phyloP scores from a whole-genome alignment of 1,140 invertebrate genomes.

The Ips typographus region DNA sequence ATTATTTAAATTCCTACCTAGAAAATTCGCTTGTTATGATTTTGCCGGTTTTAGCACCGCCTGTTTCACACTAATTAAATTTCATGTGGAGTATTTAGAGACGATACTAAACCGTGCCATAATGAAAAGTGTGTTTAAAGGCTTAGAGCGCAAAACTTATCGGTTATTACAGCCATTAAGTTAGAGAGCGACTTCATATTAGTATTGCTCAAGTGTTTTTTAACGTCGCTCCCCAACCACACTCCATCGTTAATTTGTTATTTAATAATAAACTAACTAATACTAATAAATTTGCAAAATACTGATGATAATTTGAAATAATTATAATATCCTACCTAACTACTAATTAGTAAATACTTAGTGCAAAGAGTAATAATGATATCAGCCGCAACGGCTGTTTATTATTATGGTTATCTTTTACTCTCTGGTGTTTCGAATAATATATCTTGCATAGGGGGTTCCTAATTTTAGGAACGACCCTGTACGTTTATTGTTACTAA shows the following conservation, averaged over 20 bases:
- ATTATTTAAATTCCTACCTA: constrained; percentile 28
- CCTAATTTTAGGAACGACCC: not conserved
- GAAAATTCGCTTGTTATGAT: constrained; percentile 1
- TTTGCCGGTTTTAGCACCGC: not conserved
- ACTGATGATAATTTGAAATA: constrained; percentile 33
- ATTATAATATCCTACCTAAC: constrained; percentile 28
- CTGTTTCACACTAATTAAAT: no score
- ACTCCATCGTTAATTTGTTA: constrained; percentile 25
- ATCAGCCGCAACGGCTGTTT: not conserved
- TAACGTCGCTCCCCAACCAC: no score
- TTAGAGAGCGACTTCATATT: no score
- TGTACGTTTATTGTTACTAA: constrained; percentile 28
- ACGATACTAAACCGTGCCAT: no score
- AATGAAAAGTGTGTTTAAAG: no score
- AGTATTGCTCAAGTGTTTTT: no score
- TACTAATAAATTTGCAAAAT: constrained; percentile 33
- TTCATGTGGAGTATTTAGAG: no score
- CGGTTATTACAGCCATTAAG: no score
- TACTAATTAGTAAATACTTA: constrained; percentile 9
- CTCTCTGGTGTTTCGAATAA: constrained; percentile 4
- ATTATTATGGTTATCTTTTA: not conserved
- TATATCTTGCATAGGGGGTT: not conserved
- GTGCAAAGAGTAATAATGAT: constrained; percentile 3
- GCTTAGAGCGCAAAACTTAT: no score
- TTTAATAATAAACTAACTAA: constrained; percentile 26